Conservation (phyloP, 2,888 invertebrate species). For the Bugulina stolonifera region DNA sequence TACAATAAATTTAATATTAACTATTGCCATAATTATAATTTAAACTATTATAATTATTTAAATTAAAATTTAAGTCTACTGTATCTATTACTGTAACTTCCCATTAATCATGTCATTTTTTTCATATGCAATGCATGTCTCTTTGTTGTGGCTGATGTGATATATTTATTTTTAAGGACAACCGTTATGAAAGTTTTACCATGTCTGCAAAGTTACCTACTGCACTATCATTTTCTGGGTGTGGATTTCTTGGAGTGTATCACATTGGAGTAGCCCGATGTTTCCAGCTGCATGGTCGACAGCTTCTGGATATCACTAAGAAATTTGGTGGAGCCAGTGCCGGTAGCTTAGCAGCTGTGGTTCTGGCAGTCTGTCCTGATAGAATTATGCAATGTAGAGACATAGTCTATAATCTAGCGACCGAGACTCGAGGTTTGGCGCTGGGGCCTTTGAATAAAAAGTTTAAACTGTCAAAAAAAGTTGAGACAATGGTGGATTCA, state of each 20-base stretch:
- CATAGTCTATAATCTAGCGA: constrained; percentile 78
- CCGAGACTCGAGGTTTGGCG: constrained; percentile 73
- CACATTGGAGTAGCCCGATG: constrained; percentile 96
- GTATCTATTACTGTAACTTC: too few relatives aligned
- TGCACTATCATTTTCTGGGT: constrained; percentile 85
- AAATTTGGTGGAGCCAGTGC: constrained; percentile 67
- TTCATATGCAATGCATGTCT: too few relatives aligned
- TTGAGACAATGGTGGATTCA: constrained; percentile 74
- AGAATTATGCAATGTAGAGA: constrained; percentile 75
- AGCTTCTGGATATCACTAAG: constrained; percentile 57
- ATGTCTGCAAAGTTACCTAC: background rate
- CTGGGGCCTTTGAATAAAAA: constrained; percentile 93
- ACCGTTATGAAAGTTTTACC: too few relatives aligned
- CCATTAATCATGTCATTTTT: too few relatives aligned
- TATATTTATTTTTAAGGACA: too few relatives aligned
- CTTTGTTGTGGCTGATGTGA: too few relatives aligned
- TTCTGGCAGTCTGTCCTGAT: constrained; percentile 51
- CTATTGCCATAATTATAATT: too few relatives aligned
- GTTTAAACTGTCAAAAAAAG: constrained; percentile 81
- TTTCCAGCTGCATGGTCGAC: constrained; percentile 89
- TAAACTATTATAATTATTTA: too few relatives aligned
- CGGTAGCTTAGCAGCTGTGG: constrained; percentile 82
- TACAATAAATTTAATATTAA: too few relatives aligned
- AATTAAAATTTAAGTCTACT: too few relatives aligned
- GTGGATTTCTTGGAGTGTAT: constrained; percentile 97